phyloP scores from a whole-genome alignment of 2,797 vertebrate genomes.

The Ataeniobius toweri region DNA sequence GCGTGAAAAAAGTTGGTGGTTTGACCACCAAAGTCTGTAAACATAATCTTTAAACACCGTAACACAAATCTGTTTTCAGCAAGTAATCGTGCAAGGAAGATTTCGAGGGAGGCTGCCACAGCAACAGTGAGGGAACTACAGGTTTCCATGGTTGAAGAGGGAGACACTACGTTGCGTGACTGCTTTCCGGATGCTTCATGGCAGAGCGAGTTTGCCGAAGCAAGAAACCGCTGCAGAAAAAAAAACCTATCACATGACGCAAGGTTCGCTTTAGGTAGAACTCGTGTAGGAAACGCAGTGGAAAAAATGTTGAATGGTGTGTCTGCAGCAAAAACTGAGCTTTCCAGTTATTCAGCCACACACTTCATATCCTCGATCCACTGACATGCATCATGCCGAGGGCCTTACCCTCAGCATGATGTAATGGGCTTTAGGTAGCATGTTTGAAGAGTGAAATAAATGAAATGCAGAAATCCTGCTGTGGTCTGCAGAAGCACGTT shows the following conservation, averaged over 20 bases:
- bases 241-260: slow-evolving; percentile 17
- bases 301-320: neutral
- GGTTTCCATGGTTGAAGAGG: slow-evolving; percentile 38
- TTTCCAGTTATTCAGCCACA: slow-evolving; percentile 6
- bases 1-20: neutral
- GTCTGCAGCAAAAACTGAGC: slow-evolving; percentile 2
- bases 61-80: neutral
- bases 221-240: slow-evolving; percentile 29
- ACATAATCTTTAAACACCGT: neutral
- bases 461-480: neutral
- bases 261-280: slow-evolving; percentile 3
- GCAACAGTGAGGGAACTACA: slow-evolving; percentile 29
- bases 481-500: neutral
- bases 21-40: neutral
- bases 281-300: slow-evolving; percentile 13
- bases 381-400: neutral
- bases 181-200: slow-evolving; percentile 44
- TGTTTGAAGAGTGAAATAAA: neutral
- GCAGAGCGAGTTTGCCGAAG: slow-evolving; percentile 27
- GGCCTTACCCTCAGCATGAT: neutral
- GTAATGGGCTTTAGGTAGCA: neutral
- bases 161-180: slow-evolving; percentile 36
- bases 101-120: slow-evolving; percentile 10
- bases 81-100: neutral
- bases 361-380: neutral